These are phyloP conservation scores for Phyllopteryx taeniolatus DNA, from an alignment of 2,113 vertebrate genomes.

Conservation along the genomic window DNA sequence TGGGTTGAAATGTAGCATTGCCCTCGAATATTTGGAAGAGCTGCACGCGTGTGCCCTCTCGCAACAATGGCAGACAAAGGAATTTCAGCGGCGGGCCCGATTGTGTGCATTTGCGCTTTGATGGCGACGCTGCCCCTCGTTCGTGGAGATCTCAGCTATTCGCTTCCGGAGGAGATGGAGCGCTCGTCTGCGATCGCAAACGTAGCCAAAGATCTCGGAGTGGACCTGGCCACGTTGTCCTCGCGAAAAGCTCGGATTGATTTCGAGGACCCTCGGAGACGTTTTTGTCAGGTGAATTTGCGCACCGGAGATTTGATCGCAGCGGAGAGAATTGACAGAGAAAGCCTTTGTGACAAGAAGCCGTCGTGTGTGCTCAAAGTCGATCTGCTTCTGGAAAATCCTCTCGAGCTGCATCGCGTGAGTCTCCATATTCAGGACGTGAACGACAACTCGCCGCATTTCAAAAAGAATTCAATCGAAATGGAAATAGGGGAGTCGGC, in stretches of 20 bases:
- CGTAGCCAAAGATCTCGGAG: conserved; percentile 68
- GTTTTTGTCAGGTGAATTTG: conserved; percentile 40
- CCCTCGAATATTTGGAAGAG: background rate
- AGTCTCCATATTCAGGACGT: conserved; percentile 60
- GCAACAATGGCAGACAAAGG: conserved; percentile 36
- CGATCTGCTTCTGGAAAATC: conserved; percentile 62
- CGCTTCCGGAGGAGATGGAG: conserved; percentile 70
- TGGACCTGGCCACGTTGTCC: conserved; percentile 57
- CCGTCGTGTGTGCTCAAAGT: conserved; percentile 51
- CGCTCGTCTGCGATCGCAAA: conserved; percentile 70
- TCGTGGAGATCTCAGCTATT: conserved; percentile 66
- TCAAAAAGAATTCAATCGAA: conserved; percentile 54
- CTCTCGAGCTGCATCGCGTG: conserved; percentile 59
- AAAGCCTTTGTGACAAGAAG: conserved; percentile 55
- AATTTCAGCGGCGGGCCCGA: conserved; percentile 23
- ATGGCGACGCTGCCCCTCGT: conserved; percentile 23
- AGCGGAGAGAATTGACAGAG: conserved; percentile 56
- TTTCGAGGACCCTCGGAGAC: conserved; percentile 27
- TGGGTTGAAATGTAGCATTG: background rate
- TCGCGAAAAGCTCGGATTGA: conserved; percentile 58
- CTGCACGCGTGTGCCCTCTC: background rate
- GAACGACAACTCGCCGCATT: conserved; percentile 66
- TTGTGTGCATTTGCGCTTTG: conserved; percentile 10
- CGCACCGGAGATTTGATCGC: conserved; percentile 50
- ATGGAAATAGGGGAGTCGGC: conserved; percentile 48